Conservation (phyloP, 2,888 invertebrate species). For the Prenolepis imparis region DNA sequence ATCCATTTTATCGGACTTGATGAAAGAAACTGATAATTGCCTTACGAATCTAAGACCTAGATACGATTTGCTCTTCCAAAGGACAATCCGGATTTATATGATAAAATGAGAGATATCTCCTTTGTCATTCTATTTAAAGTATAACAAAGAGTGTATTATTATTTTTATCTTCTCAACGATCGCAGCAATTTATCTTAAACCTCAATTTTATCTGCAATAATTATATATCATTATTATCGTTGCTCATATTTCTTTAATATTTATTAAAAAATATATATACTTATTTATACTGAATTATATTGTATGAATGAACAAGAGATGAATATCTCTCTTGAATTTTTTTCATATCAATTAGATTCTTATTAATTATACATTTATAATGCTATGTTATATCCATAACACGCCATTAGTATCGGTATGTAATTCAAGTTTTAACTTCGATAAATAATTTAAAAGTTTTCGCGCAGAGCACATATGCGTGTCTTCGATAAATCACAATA, state of each 20-base stretch:
- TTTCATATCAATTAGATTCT: not conserved
- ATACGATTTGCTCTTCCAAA: conserved; percentile 5
- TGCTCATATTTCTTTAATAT: not conserved
- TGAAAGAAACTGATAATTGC: conserved; percentile 41
- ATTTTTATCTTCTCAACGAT: not conserved
- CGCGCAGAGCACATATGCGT: not conserved
- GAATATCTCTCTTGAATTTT: not conserved
- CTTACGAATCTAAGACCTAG: conserved; percentile 21
- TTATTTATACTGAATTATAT: conserved; percentile 5
- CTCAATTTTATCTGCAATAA: not conserved
- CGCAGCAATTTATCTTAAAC: not conserved
- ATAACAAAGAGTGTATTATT: not conserved
- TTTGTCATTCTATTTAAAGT: not conserved
- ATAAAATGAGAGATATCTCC: conserved; percentile 16
- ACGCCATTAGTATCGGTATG: no score
- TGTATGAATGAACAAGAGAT: not conserved
- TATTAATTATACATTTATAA: not conserved
- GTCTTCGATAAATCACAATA: conserved; percentile 19
- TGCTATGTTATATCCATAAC: not conserved
- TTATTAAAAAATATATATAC: not conserved
- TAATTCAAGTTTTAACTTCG: not conserved
- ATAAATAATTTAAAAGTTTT: conserved; percentile 2
- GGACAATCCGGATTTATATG: conserved; percentile 30
- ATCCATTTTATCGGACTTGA: conserved; percentile 3
- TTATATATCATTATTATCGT: not conserved